Base-by-base conservation (phyloP, 37 sponge, comb jelly and placozoan species). In the Petrosia ficiformis region DNA sequence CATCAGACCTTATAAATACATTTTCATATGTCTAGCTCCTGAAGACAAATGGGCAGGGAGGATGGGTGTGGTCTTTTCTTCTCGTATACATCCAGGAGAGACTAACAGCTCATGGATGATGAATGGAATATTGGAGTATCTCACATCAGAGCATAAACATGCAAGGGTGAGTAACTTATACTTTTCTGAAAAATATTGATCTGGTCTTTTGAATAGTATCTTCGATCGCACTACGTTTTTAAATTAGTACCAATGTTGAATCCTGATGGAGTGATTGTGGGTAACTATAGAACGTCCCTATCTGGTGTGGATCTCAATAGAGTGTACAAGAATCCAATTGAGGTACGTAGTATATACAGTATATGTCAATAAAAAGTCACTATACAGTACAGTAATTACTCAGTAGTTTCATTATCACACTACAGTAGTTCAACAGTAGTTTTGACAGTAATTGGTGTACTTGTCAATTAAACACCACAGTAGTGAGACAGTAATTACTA, bases 251-350 rank as follows among this genome's bases (percentile, higher is more conserved):
- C 97, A 4, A 96, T 96, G 93, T 66, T 96, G 54, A 96, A 96
- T 75, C 97, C 93, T 39, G 97, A 96, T 70, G 97, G 97, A n/a
- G 97, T 96, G 41, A 86, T 92, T 39, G 90, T 86, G 31, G 97
- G 97, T 34, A 92, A 92, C 72, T 89, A 89, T 52, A 67, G 97
- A 2, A 80, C 88, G 28, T 89, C 90, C 2, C 61, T 96, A 63
- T 65, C 85, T 58, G 93, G 90, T 29, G 74, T 86, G 19, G 97
- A 96, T 56, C 88, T 96, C 10, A 96, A 96, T 81, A 52, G 97
- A 54, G 79, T 82, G 56, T 96, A 83, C 72, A 86, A 73, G 68
- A 72, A 39, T 2, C 90, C 90, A 11, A 39, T 65, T 43, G 34
- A 52, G n/a, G 76, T 75, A 68, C 38, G 4, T 8, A 34, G 34